phyloP scores from a whole-genome alignment of 2,888 invertebrate genomes.

The Drosophila histrio region DNA sequence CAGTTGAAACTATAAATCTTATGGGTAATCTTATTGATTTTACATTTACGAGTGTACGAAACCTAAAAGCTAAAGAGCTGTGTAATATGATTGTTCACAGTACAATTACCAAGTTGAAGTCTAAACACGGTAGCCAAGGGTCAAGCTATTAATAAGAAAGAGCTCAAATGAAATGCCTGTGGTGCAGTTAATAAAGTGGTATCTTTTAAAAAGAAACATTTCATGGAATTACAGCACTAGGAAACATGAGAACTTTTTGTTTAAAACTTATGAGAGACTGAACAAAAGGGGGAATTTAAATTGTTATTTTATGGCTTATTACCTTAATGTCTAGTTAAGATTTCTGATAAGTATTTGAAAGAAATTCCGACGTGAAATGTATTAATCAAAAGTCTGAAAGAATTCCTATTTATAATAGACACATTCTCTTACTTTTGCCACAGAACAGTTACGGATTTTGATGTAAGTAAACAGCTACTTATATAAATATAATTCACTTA shows the following conservation, averaged over 20 bases:
- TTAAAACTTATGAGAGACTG: background rate
- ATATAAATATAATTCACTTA: no score
- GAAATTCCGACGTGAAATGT: no score
- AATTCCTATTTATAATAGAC: no score
- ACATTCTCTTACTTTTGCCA: no score
- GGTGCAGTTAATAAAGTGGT: background rate
- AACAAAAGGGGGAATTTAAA: background rate
- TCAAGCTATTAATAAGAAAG: slow-evolving; percentile 8
- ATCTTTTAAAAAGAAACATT: background rate
- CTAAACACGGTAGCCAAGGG: slow-evolving; percentile 10
- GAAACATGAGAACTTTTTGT: background rate
- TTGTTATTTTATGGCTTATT: no score
- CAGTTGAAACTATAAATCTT: slow-evolving; percentile 72
- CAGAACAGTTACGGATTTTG: no score
- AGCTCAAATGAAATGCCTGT: background rate
- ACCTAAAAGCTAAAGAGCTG: slow-evolving; percentile 12
- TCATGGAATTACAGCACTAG: background rate
- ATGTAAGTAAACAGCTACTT: no score
- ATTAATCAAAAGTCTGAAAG: no score
- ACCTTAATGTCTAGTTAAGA: no score
- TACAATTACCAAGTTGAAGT: background rate
- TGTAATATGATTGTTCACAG: background rate
- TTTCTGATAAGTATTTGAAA: no score
- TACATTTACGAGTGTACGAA: background rate
- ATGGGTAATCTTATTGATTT: slow-evolving; percentile 55